A percentile compares a stretch with the other conserved stretches of the same genome.
phyloP scores from a whole-genome alignment of 2,797 vertebrate genomes.

The Todus mexicanus region DNA sequence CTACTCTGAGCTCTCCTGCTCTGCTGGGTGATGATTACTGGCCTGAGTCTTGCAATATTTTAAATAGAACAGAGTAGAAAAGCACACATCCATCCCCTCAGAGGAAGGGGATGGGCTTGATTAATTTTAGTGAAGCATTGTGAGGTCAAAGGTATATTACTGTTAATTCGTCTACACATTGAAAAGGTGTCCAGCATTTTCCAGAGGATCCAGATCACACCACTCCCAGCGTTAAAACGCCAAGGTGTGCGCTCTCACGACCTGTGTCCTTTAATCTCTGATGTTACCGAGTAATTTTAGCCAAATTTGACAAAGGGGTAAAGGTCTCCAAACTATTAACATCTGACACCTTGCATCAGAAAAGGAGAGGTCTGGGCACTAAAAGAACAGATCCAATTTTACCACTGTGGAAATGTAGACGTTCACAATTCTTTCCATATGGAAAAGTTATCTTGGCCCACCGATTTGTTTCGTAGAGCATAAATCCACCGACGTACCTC shows the following conservation, averaged over 20 bases:
- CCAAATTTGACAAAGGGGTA: neutral
- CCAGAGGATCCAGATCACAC: neutral
- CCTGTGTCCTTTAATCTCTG: neutral
- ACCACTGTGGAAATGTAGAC: neutral
- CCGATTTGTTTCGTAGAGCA: neutral
- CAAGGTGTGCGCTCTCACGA: neutral
- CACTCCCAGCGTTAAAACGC: neutral
- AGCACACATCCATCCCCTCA: neutral
- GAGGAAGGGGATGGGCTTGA: neutral
- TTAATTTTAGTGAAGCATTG: neutral
- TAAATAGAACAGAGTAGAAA: neutral
- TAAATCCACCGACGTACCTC: neutral
- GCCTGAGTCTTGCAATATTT: neutral
- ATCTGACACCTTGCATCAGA: neutral
- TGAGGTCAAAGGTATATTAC: neutral
- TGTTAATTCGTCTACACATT: neutral
- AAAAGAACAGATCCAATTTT: neutral
- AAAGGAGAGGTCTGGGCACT: neutral
- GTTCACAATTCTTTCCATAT: neutral
- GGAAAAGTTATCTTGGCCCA: neutral
- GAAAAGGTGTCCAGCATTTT: neutral
- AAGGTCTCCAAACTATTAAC: neutral
- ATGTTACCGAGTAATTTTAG: neutral
- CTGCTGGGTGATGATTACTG: neutral
- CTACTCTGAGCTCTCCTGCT: neutral